A percentile compares a stretch with the other conserved stretches of the same genome.
Conservation (phyloP, 2,797 vertebrate species). For the Melopsittacus undulatus region DNA sequence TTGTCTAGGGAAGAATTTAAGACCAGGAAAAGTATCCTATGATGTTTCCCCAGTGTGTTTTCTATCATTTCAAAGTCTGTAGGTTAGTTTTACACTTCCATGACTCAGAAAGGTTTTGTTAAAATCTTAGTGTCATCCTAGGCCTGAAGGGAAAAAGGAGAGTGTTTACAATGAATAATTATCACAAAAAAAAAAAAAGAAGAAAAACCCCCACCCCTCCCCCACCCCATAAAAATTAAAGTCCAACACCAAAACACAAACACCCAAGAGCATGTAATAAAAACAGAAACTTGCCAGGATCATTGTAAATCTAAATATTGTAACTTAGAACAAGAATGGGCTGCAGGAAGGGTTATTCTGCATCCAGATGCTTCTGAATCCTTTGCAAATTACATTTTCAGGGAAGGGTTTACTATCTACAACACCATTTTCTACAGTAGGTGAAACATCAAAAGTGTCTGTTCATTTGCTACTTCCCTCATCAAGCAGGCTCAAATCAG, state of each 20-base stretch:
- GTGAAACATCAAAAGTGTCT: background rate
- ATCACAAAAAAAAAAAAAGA: background rate
- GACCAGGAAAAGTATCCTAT: background rate
- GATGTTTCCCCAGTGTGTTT: background rate
- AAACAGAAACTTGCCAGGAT: background rate
- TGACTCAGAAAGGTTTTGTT: background rate
- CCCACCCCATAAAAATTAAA: accelerated
- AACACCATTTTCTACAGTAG: background rate
- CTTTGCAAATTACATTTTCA: background rate
- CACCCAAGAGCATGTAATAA: background rate
- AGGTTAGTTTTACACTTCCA: background rate
- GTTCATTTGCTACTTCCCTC: background rate
- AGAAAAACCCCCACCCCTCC: accelerated
- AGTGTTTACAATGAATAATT: background rate
- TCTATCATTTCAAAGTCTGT: background rate
- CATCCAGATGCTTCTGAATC: background rate
- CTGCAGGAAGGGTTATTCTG: background rate
- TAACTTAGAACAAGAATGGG: background rate
- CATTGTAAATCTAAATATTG: background rate
- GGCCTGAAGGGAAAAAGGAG: background rate
- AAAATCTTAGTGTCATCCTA: background rate
- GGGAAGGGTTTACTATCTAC: background rate
- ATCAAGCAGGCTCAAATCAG: background rate
- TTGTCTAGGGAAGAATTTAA: background rate
- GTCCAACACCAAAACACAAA: background rate